phyloP scores from a whole-genome alignment of 2,113 vertebrate species.

The Hypocryptadius cinnamomeus region DNA sequence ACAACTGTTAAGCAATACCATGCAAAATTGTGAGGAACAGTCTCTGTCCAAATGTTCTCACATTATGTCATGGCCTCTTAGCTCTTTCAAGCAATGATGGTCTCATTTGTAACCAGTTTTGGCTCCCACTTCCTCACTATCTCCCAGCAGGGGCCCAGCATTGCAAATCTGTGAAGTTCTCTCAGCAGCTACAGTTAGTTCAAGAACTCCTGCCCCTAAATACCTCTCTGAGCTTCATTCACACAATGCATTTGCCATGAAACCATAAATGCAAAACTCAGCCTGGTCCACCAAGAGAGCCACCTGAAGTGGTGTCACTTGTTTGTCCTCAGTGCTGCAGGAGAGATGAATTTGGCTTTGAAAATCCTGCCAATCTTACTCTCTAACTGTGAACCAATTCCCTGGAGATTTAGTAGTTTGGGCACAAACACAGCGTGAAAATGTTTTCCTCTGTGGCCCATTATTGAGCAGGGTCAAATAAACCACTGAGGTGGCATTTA shows the following conservation, averaged over 20 bases:
- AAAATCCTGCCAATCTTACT: neutral
- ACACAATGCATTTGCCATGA: neutral
- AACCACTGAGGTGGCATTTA: constrained; percentile 69
- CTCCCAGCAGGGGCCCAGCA: neutral
- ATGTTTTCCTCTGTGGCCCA: constrained; percentile 51
- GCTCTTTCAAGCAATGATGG: neutral
- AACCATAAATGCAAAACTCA: neutral
- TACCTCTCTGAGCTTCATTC: neutral
- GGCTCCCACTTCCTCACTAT: neutral
- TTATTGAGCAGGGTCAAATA: constrained; percentile 67
- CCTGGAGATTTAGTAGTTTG: constrained; percentile 9
- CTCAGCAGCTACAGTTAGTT: neutral
- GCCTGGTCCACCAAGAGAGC: neutral
- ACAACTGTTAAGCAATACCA: neutral
- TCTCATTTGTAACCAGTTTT: neutral
- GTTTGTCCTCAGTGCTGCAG: neutral
- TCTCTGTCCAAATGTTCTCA: neutral
- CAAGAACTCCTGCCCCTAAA: neutral
- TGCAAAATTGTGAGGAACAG: neutral
- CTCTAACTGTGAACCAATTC: neutral
- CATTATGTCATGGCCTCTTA: neutral
- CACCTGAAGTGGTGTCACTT: neutral
- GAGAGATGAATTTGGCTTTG: neutral
- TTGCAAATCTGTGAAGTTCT: neutral
- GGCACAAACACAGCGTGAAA: constrained; percentile 31